These are phyloP conservation scores for Melitaea athalia DNA, from an alignment of 2,888 invertebrate species.

Conservation along the genomic window DNA sequence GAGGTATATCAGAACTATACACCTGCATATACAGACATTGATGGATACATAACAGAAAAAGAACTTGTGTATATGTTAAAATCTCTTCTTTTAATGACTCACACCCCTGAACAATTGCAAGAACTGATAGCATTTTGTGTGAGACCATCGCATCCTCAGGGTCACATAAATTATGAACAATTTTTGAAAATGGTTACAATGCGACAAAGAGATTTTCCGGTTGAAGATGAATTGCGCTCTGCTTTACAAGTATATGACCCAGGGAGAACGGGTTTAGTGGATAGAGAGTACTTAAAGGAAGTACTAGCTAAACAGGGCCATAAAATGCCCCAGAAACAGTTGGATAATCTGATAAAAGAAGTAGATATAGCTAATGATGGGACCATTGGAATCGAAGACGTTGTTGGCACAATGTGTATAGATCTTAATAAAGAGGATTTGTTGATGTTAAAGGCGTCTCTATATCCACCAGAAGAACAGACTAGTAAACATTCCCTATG, in stretches of 20 bases:
- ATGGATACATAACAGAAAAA: constrained; percentile 67
- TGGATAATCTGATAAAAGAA: constrained; percentile 70
- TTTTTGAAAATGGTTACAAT: constrained; percentile 71
- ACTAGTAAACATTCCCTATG: constrained; percentile 21
- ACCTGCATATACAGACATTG: constrained; percentile 68
- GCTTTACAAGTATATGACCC: constrained; percentile 66
- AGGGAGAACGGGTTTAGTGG: constrained; percentile 56
- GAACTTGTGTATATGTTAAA: constrained; percentile 73
- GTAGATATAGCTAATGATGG: constrained; percentile 73
- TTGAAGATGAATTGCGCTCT: constrained; percentile 67
- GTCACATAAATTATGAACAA: constrained; percentile 67
- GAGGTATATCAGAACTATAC: constrained; percentile 68
- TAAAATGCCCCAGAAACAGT: constrained; percentile 57
- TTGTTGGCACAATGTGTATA: constrained; percentile 72
- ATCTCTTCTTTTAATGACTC: constrained; percentile 63
- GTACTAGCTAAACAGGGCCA: constrained; percentile 59
- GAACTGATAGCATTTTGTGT: constrained; percentile 67
- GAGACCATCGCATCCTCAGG: constrained; percentile 65
- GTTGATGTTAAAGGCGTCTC: constrained; percentile 53
- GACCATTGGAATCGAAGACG: constrained; percentile 70
- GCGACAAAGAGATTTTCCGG: constrained; percentile 61
- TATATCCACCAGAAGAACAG: constrained; percentile 47
- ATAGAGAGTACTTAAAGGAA: constrained; percentile 64
- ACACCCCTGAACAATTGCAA: constrained; percentile 67
- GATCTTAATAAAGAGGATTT: constrained; percentile 71